A percentile compares a stretch with the other conserved stretches of the same genome.
phyloP scores from a whole-genome alignment of 2,888 invertebrate genomes.

The Dryobota labecula region DNA sequence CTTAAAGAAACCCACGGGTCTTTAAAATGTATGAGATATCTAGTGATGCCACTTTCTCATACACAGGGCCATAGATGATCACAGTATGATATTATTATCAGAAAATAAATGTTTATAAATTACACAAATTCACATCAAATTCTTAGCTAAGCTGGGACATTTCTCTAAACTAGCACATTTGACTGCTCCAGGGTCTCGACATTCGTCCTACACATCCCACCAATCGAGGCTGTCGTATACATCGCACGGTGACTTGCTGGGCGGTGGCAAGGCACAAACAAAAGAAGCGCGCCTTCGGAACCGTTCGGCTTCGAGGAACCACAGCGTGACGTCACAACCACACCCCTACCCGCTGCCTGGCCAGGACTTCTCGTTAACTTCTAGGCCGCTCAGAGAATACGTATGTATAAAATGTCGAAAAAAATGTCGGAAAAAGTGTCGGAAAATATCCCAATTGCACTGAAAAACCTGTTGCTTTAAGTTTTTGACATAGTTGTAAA shows the following conservation, averaged over 20 bases:
- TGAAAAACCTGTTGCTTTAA: too few relatives aligned
- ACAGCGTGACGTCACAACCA: slow-evolving; percentile 91
- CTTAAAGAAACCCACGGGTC: not conserved
- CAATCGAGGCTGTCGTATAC: slow-evolving; percentile 98
- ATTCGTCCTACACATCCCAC: slow-evolving; percentile 98
- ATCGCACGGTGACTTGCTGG: slow-evolving; percentile 97
- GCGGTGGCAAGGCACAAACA: slow-evolving; percentile 94
- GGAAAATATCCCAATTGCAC: too few relatives aligned
- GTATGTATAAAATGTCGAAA: slow-evolving; percentile 91
- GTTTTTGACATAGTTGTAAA: not conserved
- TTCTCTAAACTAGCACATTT: not conserved
- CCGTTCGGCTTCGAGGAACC: slow-evolving; percentile 93
- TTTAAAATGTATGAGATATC: not conserved
- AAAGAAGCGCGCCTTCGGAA: slow-evolving; percentile 96
- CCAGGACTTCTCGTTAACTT: slow-evolving; percentile 91
- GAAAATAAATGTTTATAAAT: not conserved
- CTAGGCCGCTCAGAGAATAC: slow-evolving; percentile 93
- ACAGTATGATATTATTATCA: not conserved
- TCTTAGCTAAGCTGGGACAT: too few relatives aligned
- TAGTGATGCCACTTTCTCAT: not conserved
- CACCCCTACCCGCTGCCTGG: slow-evolving; percentile 88
- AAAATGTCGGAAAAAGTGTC: too few relatives aligned
- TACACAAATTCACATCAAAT: not conserved
- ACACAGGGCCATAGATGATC: not conserved
- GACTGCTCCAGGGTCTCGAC: slow-evolving; percentile 93